Conservation (phyloP, 2,888 invertebrate species). For the Diplazon laetatorius region DNA sequence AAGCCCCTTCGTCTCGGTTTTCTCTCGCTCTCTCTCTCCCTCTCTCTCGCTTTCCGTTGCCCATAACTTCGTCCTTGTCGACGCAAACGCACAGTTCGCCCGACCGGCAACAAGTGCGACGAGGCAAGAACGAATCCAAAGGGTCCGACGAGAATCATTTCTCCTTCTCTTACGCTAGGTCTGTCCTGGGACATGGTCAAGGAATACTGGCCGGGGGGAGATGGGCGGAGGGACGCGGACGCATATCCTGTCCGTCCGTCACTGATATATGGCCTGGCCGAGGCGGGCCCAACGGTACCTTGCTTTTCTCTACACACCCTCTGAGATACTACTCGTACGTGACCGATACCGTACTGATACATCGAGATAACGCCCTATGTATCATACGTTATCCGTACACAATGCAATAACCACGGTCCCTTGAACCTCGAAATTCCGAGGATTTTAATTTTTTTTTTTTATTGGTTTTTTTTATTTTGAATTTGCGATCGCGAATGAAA, state of each 20-base stretch:
- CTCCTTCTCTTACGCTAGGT: constrained; percentile 7
- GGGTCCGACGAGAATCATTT: not conserved
- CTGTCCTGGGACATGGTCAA: constrained; percentile 11
- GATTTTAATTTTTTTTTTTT: too few relatives aligned
- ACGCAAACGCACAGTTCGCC: constrained; percentile 29
- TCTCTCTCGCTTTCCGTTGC: constrained; percentile 38
- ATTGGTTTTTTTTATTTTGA: too few relatives aligned
- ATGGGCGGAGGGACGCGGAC: constrained; percentile 55
- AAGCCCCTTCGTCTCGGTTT: constrained; percentile 63
- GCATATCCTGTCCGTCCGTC: constrained; percentile 75
- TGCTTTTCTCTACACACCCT: constrained; percentile 68
- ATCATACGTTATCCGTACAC: constrained; percentile 57
- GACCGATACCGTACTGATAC: constrained; percentile 76
- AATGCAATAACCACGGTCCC: not conserved
- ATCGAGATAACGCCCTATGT: constrained; percentile 56
- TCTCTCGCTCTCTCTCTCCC: constrained; percentile 9
- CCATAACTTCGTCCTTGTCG: constrained; percentile 40
- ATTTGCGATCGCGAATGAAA: too few relatives aligned
- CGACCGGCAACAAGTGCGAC: constrained; percentile 50
- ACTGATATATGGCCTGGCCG: constrained; percentile 76
- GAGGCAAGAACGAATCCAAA: constrained; percentile 44
- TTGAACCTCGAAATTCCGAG: not conserved
- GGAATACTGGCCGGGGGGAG: constrained; percentile 46
- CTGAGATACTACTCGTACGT: constrained; percentile 79
- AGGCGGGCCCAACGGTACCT: constrained; percentile 69